Evolutionary conservation across 1,140 invertebrate genomes (phyloP).

Genomic region (Papilio aristodemus): DNA sequence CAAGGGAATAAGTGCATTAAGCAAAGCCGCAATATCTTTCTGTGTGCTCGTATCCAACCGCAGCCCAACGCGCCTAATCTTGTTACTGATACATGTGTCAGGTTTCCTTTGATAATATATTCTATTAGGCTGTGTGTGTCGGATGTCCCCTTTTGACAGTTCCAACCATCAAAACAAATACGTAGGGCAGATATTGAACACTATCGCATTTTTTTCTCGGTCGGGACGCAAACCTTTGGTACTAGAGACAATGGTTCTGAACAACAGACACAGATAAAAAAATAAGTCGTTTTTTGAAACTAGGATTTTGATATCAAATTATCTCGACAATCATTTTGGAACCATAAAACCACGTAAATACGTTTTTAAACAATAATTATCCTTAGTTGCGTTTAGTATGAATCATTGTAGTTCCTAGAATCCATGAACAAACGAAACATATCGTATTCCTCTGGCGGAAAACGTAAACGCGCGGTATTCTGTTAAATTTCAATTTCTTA

Average conservation of each 20-base stretch:
- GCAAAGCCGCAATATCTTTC: conserved; percentile 29
- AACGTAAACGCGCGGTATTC: not conserved
- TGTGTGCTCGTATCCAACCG: conserved; percentile 24
- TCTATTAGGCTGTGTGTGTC: conserved; percentile 13
- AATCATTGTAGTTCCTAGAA: not conserved
- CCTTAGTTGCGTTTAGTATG: not conserved
- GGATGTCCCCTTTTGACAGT: conserved; percentile 18
- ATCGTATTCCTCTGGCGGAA: not conserved
- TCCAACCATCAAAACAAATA: not conserved
- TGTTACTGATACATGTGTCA: conserved; percentile 33
- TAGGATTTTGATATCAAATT: too few species aligned
- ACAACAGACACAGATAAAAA: too few species aligned
- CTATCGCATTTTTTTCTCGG: not conserved
- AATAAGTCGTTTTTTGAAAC: too few species aligned
- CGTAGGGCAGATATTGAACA: too few species aligned
- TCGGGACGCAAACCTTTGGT: not conserved
- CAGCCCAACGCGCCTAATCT: conserved; percentile 25
- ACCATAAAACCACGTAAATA: too few species aligned
- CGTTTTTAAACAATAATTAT: too few species aligned
- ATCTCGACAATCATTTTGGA: too few species aligned
- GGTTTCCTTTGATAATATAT: conserved; percentile 32
- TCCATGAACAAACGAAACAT: not conserved
- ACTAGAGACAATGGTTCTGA: too few species aligned
- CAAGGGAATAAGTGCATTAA: conserved; percentile 32
- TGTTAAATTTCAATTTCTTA: conserved; percentile 12